Evolutionary conservation across 1,140 invertebrate genomes (phyloP).

Genomic region (Plutomurus gul): DNA sequence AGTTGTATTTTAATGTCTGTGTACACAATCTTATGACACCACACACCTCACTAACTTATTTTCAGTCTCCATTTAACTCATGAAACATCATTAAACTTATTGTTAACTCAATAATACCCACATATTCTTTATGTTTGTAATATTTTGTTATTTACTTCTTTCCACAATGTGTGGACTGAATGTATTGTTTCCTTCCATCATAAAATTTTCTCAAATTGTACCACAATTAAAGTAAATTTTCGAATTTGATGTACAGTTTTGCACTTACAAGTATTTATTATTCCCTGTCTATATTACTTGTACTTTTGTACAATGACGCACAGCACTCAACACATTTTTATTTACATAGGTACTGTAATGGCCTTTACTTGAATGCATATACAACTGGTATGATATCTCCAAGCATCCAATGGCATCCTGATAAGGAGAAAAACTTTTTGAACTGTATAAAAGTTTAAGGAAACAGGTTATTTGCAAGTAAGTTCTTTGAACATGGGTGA

Average conservation of each 20-base stretch:
- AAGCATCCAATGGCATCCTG: no score
- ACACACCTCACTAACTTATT: neutral
- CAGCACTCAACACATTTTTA: no score
- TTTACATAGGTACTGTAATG: no score
- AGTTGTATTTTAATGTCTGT: conserved; percentile 14
- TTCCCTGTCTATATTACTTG: no score
- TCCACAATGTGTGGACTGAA: conserved; percentile 13
- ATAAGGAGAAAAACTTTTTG: neutral
- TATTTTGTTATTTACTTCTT: conserved; percentile 3
- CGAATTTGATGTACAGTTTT: neutral
- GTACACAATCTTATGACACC: neutral
- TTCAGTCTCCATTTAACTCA: neutral
- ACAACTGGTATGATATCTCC: no score
- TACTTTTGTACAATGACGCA: no score
- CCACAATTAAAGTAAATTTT: conserved; percentile 23
- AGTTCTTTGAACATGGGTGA: neutral
- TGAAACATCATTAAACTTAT: conserved; percentile 10
- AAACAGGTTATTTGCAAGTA: neutral
- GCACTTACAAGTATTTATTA: neutral
- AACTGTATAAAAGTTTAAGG: neutral
- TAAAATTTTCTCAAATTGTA: neutral
- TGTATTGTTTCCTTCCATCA: neutral
- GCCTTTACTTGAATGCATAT: no score
- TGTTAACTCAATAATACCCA: neutral
- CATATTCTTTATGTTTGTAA: conserved; percentile 11